These are phyloP conservation scores for Protonemura montana DNA, from an alignment of 2,888 invertebrate genomes.

Conservation along the genomic window DNA sequence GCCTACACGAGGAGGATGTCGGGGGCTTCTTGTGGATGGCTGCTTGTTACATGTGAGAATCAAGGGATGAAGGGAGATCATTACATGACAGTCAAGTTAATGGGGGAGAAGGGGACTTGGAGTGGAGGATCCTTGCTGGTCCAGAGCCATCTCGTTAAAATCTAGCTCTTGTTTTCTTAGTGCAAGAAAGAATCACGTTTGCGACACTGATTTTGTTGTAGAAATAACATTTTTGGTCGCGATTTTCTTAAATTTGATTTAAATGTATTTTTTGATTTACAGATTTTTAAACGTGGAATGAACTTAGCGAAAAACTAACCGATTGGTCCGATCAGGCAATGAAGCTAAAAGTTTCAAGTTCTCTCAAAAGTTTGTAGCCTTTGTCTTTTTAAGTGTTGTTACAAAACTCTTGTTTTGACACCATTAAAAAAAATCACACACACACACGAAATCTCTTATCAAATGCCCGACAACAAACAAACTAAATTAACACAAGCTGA, in stretches of 20 bases:
- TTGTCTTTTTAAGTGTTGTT: background rate
- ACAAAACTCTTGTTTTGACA: background rate
- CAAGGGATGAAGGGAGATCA: constrained; percentile 30
- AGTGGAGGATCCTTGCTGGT: constrained; percentile 23
- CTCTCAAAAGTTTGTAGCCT: background rate
- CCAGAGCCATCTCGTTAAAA: constrained; percentile 17
- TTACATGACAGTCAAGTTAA: constrained; percentile 21
- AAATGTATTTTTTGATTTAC: background rate
- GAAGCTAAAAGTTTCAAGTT: too few species aligned
- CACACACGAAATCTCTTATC: background rate
- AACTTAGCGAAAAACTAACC: too few species aligned
- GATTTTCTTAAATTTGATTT: background rate
- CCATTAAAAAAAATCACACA: background rate
- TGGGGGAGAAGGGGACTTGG: background rate
- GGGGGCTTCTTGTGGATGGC: constrained; percentile 19
- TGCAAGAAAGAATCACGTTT: background rate
- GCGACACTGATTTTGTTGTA: background rate
- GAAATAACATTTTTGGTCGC: background rate
- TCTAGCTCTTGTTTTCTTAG: background rate
- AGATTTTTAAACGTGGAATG: too few species aligned
- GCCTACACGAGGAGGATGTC: background rate
- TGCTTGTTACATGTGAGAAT: constrained; percentile 31
- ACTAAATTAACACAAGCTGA: background rate
- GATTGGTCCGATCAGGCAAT: too few species aligned
- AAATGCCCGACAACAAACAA: background rate